phyloP scores from a whole-genome alignment of 92 coral and sea anemone genomes.

The Chrysogorgia sp. region DNA sequence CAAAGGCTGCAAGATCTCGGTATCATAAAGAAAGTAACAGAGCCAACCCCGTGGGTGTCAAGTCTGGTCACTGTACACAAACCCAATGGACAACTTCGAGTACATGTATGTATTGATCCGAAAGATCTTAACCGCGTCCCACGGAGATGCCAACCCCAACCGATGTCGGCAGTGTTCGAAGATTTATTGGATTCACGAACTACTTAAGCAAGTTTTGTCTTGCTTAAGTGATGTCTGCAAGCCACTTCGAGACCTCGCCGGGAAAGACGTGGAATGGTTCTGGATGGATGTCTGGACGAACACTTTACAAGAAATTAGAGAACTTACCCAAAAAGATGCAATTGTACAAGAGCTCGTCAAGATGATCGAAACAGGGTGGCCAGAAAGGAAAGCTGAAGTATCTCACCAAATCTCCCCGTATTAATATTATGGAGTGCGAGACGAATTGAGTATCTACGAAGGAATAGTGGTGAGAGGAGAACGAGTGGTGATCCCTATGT shows the following conservation, averaged over 20 bases:
- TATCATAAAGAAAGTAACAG: constrained; percentile 30
- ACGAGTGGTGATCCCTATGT: too few relatives aligned
- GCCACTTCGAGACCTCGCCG: constrained; percentile 15
- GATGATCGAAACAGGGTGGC: constrained; percentile 31
- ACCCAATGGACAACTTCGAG: constrained; percentile 24
- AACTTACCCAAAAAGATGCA: constrained; percentile 22
- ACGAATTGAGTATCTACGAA: too few relatives aligned
- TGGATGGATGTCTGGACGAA: constrained; percentile 14
- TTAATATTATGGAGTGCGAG: too few relatives aligned
- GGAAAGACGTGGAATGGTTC: constrained; percentile 32
- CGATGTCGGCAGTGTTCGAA: constrained; percentile 29
- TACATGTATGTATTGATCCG: constrained; percentile 43
- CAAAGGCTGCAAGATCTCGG: constrained; percentile 43
- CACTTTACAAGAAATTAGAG: constrained; percentile 3
- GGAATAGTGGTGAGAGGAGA: constrained; percentile 40
- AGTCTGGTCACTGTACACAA: constrained; percentile 30
- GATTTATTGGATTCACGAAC: constrained; percentile 39
- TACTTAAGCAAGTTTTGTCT: constrained; percentile 45
- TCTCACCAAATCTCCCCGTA: constrained; percentile 20
- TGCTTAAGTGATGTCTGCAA: constrained; percentile 31
- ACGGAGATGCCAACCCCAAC: constrained; percentile 47
- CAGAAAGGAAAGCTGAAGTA: constrained; percentile 30
- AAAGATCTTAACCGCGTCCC: constrained; percentile 23
- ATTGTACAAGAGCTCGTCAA: too few relatives aligned
- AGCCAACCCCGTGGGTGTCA: constrained; percentile 41